phyloP scores from a whole-genome alignment of 2,797 vertebrate species.

The Galaxias olidus region DNA sequence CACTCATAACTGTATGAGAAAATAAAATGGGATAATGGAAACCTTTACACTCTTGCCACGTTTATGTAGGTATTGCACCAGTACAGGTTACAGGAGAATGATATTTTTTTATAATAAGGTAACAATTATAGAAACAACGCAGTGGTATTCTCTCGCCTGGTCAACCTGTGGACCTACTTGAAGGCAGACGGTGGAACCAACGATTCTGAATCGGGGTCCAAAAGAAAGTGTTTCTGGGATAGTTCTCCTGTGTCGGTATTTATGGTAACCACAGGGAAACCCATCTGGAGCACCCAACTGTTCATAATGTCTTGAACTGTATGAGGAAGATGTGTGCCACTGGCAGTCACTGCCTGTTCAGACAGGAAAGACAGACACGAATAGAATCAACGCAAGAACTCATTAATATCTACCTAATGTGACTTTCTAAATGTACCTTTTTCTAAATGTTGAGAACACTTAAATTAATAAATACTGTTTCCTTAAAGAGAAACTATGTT shows the following conservation, averaged over 20 bases:
- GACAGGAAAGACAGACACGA: conserved; percentile 5
- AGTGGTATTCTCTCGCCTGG: too few species aligned
- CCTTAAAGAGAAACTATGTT: too few species aligned
- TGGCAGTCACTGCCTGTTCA: conserved; percentile 62
- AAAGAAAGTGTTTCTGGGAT: conserved; percentile 85
- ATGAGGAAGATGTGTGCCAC: accelerated
- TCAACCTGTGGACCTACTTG: conserved; percentile 68
- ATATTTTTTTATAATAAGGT: too few species aligned
- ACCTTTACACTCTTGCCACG: background rate
- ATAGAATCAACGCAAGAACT: too few species aligned
- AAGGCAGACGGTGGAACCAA: conserved; percentile 71
- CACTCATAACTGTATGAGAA: conserved; percentile 81
- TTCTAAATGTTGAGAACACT: too few species aligned
- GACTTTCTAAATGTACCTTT: too few species aligned
- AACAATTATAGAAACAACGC: too few species aligned
- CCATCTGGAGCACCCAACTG: conserved; percentile 95
- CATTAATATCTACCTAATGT: too few species aligned
- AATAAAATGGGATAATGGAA: conserved; percentile 4
- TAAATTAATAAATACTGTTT: too few species aligned
- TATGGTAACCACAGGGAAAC: conserved; percentile 86
- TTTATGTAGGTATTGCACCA: too few species aligned
- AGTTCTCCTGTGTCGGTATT: conserved; percentile 63
- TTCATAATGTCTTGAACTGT: conserved; percentile 82
- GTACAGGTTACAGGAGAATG: too few species aligned
- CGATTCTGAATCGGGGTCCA: conserved; percentile 72